A percentile compares a stretch with the other conserved stretches of the same genome.
Evolutionary conservation across 2,797 vertebrate genomes (phyloP).

Genomic region (Mus caroli): DNA sequence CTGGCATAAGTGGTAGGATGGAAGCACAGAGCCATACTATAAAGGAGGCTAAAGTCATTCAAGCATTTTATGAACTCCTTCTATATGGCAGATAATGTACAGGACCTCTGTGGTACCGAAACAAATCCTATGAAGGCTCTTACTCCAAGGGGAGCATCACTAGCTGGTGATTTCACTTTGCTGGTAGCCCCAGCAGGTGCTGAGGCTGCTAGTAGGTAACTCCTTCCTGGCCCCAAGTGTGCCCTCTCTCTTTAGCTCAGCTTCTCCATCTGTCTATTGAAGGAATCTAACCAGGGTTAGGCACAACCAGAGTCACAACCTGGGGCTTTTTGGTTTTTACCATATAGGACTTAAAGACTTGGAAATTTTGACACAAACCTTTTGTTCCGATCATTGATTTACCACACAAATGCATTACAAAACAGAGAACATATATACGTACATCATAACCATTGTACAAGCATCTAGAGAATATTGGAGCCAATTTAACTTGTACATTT

Average conservation of each 20-base stretch:
- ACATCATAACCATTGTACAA: background rate
- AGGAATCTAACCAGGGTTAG: constrained; percentile 12
- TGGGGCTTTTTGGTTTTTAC: constrained; percentile 48
- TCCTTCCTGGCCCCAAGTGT: background rate
- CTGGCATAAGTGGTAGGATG: background rate
- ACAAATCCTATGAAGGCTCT: background rate
- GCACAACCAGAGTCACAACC: constrained; percentile 37
- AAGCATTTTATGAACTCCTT: constrained; percentile 40
- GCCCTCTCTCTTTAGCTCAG: background rate
- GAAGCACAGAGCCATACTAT: background rate
- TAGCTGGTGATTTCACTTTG: background rate
- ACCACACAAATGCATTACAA: constrained; percentile 58
- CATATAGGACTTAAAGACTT: constrained; percentile 12
- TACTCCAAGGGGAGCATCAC: background rate
- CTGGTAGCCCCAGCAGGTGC: background rate
- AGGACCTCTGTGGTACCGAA: background rate
- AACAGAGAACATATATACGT: constrained; percentile 17
- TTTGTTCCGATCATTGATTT: constrained; percentile 61
- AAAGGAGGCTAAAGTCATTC: background rate
- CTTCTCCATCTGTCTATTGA: constrained; percentile 43
- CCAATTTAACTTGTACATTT: constrained; percentile 54
- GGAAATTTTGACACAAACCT: constrained; percentile 47
- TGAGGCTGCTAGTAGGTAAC: background rate
- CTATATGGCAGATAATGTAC: background rate
- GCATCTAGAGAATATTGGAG: constrained; percentile 34